These are phyloP conservation scores for Gadopsis marmoratus DNA, from an alignment of 2,797 vertebrate species.

Conservation along the genomic window DNA sequence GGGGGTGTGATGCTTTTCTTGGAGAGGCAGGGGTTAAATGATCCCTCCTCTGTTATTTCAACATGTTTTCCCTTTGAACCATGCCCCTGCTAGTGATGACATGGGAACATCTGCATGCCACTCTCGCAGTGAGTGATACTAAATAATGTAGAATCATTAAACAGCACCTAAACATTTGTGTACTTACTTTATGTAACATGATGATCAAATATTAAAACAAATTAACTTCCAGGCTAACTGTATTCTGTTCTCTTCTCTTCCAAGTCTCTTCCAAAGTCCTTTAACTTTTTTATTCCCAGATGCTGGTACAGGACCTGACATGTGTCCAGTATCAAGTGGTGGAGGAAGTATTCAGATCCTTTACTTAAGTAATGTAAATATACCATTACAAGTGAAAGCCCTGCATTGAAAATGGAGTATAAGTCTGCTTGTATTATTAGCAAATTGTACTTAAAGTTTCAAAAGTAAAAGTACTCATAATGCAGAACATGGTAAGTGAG, in stretches of 20 bases:
- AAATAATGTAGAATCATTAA: constrained; percentile 30
- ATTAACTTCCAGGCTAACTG: not conserved
- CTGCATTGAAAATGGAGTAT: not conserved
- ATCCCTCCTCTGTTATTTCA: constrained; percentile 53
- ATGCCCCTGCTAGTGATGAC: constrained; percentile 44
- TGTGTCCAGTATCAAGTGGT: not conserved
- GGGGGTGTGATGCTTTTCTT: constrained; percentile 43
- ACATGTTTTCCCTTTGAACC: constrained; percentile 59
- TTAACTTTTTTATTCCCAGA: not conserved
- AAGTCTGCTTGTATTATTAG: not conserved
- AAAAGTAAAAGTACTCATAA: not conserved
- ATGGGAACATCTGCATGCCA: constrained; percentile 75
- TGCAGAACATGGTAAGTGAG: not conserved
- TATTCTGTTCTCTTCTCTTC: not conserved
- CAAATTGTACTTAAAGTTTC: not conserved
- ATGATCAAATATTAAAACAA: constrained; percentile 13
- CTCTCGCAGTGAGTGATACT: constrained; percentile 37
- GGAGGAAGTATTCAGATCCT: not conserved
- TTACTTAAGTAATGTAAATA: not conserved
- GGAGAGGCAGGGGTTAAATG: constrained; percentile 62
- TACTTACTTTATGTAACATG: constrained; percentile 12
- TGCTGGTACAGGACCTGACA: not conserved
- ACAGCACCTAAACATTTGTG: constrained; percentile 16
- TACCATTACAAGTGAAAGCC: not conserved
- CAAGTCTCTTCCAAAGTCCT: not conserved